Evolutionary conservation across 1,140 invertebrate species (phyloP).

Genomic region (Ooceraea biroi): DNA sequence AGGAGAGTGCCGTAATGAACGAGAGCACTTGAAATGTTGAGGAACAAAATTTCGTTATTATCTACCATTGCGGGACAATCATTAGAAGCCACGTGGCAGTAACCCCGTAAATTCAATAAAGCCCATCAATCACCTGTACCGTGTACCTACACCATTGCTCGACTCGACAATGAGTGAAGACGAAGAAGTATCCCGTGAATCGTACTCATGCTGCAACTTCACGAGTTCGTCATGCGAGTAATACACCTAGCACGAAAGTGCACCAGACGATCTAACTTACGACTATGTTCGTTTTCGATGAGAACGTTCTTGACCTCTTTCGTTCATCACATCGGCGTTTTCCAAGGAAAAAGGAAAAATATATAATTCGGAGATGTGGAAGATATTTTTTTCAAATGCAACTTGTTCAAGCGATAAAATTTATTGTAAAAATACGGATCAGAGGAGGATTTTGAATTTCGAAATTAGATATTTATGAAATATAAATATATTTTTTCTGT

Average conservation of each 20-base stretch:
- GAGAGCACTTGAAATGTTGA: conserved; percentile 10
- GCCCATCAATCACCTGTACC: conserved; percentile 64
- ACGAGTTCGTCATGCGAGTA: conserved; percentile 37
- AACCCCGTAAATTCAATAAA: conserved; percentile 45
- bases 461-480: background rate
- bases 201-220: conserved; percentile 28
- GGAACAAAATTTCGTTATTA: conserved; percentile 39
- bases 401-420: background rate
- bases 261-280: background rate
- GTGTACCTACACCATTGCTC: background rate
- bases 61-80: conserved; percentile 21
- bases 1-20: background rate
- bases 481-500: background rate
- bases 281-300: conserved; percentile 16
- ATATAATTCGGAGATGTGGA: background rate
- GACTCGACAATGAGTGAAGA: background rate
- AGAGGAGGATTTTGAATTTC: background rate
- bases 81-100: conserved; percentile 26
- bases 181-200: conserved; percentile 59
- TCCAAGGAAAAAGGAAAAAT: background rate
- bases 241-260: background rate
- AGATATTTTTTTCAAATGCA: background rate
- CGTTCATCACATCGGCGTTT: background rate
- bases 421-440: background rate
- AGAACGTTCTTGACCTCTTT: background rate